Conservation (phyloP, 2,797 vertebrate species). For the Epinephelus malabaricus region DNA sequence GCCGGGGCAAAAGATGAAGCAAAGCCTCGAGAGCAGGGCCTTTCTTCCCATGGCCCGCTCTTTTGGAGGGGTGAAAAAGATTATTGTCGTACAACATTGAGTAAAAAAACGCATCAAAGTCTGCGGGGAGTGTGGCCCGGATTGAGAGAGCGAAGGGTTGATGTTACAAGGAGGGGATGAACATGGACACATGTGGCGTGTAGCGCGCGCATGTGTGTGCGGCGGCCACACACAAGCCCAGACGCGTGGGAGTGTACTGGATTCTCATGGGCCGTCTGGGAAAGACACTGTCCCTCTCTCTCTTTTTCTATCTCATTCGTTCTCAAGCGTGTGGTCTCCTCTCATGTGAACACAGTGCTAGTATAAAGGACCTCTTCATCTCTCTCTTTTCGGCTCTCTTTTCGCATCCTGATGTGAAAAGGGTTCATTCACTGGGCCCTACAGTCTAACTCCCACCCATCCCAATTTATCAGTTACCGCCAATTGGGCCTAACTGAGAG, state of each 20-base stretch:
- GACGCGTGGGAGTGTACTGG: constrained; percentile 82
- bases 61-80: constrained; percentile 85
- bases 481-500: constrained; percentile 82
- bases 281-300: constrained; percentile 80
- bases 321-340: constrained; percentile 78
- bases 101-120: constrained; percentile 80
- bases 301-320: constrained; percentile 65
- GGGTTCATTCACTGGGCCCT: constrained; percentile 77
- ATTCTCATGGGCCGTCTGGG: constrained; percentile 79
- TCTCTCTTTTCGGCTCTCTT: constrained; percentile 56
- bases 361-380: constrained; percentile 84
- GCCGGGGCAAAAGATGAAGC: constrained; percentile 79
- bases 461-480: constrained; percentile 83
- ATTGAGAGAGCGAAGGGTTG: constrained; percentile 76
- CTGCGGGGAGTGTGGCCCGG: constrained; percentile 77
- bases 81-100: constrained; percentile 82
- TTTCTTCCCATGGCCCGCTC: constrained; percentile 83
- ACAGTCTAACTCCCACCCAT: constrained; percentile 69
- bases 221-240: constrained; percentile 78
- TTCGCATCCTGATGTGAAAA: constrained; percentile 79
- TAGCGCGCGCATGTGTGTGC: constrained; percentile 57
- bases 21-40: constrained; percentile 72
- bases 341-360: constrained; percentile 80
- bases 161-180: constrained; percentile 69
- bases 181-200: constrained; percentile 73